These are phyloP conservation scores for Cheiracanthium punctorium DNA, from an alignment of 2,888 invertebrate species.

Conservation along the genomic window DNA sequence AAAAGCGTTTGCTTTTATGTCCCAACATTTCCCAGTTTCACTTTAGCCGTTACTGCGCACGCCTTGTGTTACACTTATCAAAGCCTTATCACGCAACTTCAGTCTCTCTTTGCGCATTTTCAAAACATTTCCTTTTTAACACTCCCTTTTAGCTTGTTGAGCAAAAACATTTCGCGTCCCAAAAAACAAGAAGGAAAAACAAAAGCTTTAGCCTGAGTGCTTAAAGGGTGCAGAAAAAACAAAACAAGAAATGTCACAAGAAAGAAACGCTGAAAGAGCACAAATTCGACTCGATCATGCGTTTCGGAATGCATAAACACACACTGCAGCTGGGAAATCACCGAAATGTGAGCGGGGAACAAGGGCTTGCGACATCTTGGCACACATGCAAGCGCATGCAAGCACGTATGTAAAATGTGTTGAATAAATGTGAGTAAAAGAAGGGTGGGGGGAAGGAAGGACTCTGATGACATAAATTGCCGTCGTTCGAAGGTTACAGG, in stretches of 20 bases:
- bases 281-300: conserved; percentile 41
- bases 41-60: too few species aligned
- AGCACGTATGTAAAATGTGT: conserved; percentile 34
- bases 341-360: conserved; percentile 14
- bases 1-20: too few species aligned
- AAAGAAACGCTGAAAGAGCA: conserved; percentile 54
- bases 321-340: conserved; percentile 23
- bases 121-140: not conserved
- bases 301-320: conserved; percentile 41
- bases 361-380: not conserved
- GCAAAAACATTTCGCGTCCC: conserved; percentile 6
- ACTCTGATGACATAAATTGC: conserved; percentile 60
- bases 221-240: conserved; percentile 35
- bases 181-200: not conserved
- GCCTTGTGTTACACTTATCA: too few species aligned
- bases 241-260: too few species aligned
- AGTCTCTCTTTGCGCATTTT: too few species aligned
- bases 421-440: conserved; percentile 39
- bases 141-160: conserved; percentile 58
- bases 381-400: conserved; percentile 28
- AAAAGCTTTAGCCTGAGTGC: conserved; percentile 2
- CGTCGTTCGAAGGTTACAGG: conserved; percentile 48
- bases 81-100: too few species aligned
- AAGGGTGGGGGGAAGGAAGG: too few species aligned
- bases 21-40: too few species aligned